Evolutionary conservation across 2,113 vertebrate genomes (phyloP).

Genomic region (Nothobranchius furzeri): DNA sequence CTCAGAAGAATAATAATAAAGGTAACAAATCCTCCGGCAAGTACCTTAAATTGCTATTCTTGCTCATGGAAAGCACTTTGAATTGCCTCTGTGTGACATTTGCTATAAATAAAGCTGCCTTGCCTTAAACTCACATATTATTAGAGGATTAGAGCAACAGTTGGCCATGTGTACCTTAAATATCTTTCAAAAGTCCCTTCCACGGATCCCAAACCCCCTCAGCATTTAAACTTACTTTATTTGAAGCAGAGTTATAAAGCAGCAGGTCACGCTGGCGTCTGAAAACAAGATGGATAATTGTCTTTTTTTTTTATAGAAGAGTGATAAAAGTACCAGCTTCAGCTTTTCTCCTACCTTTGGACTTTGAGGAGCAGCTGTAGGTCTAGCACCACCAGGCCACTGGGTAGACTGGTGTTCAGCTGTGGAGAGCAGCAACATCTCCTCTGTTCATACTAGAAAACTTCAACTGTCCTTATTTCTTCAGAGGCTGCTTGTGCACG

Average conservation of each 20-base stretch:
- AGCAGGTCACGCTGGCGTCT: slow-evolving; percentile 19
- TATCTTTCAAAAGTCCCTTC: too few species aligned
- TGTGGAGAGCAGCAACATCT: slow-evolving; percentile 27
- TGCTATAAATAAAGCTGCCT: too few species aligned
- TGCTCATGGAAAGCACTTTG: too few species aligned
- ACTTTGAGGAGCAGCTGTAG: slow-evolving; percentile 50
- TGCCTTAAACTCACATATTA: too few species aligned
- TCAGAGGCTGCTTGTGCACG: background rate
- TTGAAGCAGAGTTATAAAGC: background rate
- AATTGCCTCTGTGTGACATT: too few species aligned
- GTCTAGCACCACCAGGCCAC: slow-evolving; percentile 57
- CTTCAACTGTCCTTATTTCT: background rate
- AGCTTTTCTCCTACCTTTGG: slow-evolving; percentile 39
- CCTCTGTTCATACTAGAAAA: background rate
- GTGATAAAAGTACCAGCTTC: background rate
- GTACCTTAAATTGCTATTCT: too few species aligned
- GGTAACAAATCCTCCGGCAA: too few species aligned
- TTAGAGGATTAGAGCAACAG: too few species aligned
- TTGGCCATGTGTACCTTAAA: too few species aligned
- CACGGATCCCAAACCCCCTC: too few species aligned
- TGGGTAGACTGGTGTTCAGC: slow-evolving; percentile 63
- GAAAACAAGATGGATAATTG: background rate
- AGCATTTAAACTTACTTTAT: slow-evolving; percentile 34
- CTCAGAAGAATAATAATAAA: too few species aligned
- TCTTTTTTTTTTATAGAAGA: background rate